Conservation (phyloP, 92 coral and sea anemone genomes). For the Hydrozoanthus gracilis region DNA sequence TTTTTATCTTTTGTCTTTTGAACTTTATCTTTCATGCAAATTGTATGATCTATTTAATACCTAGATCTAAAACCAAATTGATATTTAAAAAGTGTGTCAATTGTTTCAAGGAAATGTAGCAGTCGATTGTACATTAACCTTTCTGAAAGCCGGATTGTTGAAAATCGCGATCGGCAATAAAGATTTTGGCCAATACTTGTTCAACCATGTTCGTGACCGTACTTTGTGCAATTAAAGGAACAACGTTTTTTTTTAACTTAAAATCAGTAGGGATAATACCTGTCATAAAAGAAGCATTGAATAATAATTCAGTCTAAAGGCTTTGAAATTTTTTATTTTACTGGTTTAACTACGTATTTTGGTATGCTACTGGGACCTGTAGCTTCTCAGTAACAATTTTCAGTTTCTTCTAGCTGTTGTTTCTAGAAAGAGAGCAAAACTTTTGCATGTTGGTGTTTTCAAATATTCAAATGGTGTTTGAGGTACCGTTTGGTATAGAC, state of each 20-base stretch:
- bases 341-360: conserved; percentile 43
- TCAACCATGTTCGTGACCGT: not conserved
- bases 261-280: conserved; percentile 57
- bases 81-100: conserved; percentile 37
- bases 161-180: no score
- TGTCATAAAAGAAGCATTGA: conserved; percentile 59
- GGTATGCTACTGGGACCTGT: conserved; percentile 57
- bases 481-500: conserved; percentile 46
- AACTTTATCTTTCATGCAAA: not conserved
- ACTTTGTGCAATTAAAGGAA: not conserved
- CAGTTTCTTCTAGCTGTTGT: conserved; percentile 51
- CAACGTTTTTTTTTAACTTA: conserved; percentile 44
- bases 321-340: conserved; percentile 53
- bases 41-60: conserved; percentile 56
- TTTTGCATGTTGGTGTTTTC: conserved; percentile 45
- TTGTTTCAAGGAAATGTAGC: conserved; percentile 14
- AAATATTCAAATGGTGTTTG: conserved; percentile 52
- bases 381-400: conserved; percentile 52
- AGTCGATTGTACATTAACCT: not conserved
- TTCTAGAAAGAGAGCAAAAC: conserved; percentile 48
- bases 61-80: conserved; percentile 51
- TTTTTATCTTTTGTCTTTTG: no score
- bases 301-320: conserved; percentile 49
- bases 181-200: not conserved
- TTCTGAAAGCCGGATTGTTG: no score